Evolutionary conservation across 2,113 vertebrate genomes (phyloP).

Genomic region (Camelus bactrianus): DNA sequence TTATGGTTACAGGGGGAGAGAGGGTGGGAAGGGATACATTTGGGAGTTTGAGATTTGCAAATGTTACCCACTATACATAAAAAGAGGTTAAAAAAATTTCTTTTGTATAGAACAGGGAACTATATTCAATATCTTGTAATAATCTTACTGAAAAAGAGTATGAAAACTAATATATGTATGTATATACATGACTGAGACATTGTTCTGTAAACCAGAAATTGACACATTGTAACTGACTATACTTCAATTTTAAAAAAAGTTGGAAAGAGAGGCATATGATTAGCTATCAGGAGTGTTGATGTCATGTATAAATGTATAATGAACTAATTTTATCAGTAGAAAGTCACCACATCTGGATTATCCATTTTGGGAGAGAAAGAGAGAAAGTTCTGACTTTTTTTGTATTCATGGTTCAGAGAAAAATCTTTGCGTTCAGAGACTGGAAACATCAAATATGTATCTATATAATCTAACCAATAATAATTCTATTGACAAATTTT

Average conservation of each 20-base stretch:
- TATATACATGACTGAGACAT: too few relatives aligned
- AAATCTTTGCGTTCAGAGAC: not conserved
- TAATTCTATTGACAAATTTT: not conserved
- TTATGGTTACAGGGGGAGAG: too few relatives aligned
- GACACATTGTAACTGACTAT: too few relatives aligned
- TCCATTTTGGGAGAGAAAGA: not conserved
- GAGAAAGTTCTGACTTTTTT: not conserved
- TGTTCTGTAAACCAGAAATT: too few relatives aligned
- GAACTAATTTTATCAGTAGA: not conserved
- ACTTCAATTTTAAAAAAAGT: not conserved
- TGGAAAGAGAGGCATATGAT: not conserved
- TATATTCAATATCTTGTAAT: too few relatives aligned
- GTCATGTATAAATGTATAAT: not conserved
- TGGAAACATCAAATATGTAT: not conserved
- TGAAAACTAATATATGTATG: too few relatives aligned
- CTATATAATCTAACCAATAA: constrained; percentile 1
- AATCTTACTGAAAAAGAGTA: too few relatives aligned
- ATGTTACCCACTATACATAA: too few relatives aligned
- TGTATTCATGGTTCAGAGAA: not conserved
- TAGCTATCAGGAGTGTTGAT: not conserved
- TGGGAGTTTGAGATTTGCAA: too few relatives aligned
- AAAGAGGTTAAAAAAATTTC: too few relatives aligned
- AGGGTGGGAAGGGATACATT: too few relatives aligned
- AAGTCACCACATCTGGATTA: not conserved
- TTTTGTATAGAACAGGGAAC: too few relatives aligned